These are phyloP conservation scores for Ficedula albicollis DNA, from an alignment of 2,797 vertebrate species.

Conservation along the genomic window DNA sequence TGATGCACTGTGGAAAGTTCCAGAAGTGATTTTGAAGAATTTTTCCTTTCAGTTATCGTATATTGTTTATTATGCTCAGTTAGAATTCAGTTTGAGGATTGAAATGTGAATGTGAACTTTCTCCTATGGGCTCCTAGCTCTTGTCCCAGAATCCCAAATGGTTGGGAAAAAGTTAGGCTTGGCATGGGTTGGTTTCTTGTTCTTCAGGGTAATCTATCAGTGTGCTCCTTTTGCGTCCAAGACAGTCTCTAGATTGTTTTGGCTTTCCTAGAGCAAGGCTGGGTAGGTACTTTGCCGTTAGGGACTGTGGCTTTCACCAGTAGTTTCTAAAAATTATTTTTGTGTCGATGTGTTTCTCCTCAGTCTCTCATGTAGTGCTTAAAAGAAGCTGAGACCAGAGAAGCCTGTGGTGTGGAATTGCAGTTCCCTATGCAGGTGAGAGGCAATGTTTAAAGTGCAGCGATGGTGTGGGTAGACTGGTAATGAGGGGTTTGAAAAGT, in stretches of 20 bases:
- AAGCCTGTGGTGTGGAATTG: not conserved
- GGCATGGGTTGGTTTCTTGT: not conserved
- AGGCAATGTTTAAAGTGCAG: not conserved
- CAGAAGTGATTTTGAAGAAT: not conserved
- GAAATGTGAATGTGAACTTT: not conserved
- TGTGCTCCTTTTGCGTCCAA: not conserved
- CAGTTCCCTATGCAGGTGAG: not conserved
- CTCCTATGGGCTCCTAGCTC: not conserved
- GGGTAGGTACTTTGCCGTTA: not conserved
- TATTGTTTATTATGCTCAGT: not conserved
- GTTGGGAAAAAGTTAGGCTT: not conserved
- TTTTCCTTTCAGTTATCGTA: not conserved
- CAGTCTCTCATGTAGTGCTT: not conserved
- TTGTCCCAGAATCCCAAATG: not conserved
- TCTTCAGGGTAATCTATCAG: not conserved
- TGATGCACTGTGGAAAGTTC: not conserved
- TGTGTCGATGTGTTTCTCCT: not conserved
- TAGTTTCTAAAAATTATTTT: not conserved
- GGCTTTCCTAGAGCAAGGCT: not conserved
- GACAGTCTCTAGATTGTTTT: not conserved
- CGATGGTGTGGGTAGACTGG: not conserved
- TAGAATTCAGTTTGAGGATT: not conserved
- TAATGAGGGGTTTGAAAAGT: not conserved
- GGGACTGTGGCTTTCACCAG: not conserved
- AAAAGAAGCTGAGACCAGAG: not conserved